Evolutionary conservation across 2,113 vertebrate genomes (phyloP).

Genomic region (Grus americana): DNA sequence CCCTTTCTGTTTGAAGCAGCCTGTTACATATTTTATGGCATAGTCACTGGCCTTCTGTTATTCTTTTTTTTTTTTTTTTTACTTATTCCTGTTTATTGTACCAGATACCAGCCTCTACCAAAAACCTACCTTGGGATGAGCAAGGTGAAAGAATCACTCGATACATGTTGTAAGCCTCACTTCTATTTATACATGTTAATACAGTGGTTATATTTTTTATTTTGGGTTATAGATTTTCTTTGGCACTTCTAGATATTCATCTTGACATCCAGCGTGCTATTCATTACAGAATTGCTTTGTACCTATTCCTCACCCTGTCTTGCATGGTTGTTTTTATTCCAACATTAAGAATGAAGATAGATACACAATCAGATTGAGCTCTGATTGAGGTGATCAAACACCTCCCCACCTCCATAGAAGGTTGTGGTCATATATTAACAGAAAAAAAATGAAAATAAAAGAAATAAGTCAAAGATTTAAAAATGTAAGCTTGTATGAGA

Average conservation of each 20-base stretch:
- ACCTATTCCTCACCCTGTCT: not conserved
- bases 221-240: not conserved
- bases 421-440: not conserved
- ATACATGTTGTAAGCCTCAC: not conserved
- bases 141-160: not conserved
- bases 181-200: not conserved
- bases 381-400: not conserved
- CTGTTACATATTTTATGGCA: not conserved
- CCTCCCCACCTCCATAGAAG: not conserved
- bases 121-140: not conserved
- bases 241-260: not conserved
- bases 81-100: not conserved
- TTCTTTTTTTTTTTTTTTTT: not conserved
- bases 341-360: not conserved
- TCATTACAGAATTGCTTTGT: not conserved
- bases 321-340: not conserved
- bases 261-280: not conserved
- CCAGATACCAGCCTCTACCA: not conserved
- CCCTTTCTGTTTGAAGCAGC: not conserved
- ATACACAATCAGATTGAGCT: not conserved
- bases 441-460: not conserved
- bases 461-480: not conserved
- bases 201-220: not conserved
- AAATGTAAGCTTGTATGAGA: not conserved
- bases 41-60: not conserved